These are phyloP conservation scores for Calyptommatus sinebrachiatus DNA, from an alignment of 2,113 vertebrate species.

Conservation along the genomic window DNA sequence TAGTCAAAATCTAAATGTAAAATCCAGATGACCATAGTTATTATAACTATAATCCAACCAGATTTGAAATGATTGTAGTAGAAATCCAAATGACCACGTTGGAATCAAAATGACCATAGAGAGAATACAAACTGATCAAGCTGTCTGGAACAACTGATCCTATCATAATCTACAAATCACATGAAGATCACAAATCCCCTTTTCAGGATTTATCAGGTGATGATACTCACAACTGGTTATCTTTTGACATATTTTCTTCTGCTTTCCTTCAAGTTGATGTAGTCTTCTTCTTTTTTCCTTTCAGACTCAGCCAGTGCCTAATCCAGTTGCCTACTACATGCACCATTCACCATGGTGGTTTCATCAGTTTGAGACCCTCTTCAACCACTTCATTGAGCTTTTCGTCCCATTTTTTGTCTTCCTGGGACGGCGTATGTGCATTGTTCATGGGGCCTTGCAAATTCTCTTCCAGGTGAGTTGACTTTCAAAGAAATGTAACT, in stretches of 20 bases:
- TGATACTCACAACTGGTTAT: too few species aligned
- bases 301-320: slow-evolving; percentile 94
- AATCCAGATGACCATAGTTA: too few species aligned
- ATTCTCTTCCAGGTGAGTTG: slow-evolving; percentile 89
- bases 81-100: too few species aligned
- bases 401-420: slow-evolving; percentile 85
- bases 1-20: too few species aligned
- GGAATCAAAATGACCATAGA: too few species aligned
- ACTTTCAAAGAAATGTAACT: fast-evolving
- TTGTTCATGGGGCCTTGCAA: slow-evolving; percentile 81
- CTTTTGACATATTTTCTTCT: not conserved
- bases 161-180: too few species aligned
- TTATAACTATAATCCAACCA: too few species aligned
- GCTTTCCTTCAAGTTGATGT: not conserved
- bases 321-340: slow-evolving; percentile 88
- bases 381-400: slow-evolving; percentile 91
- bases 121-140: too few species aligned
- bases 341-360: slow-evolving; percentile 88
- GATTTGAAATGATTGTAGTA: too few species aligned
- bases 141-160: too few species aligned
- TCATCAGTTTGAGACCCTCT: slow-evolving; percentile 82
- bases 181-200: too few species aligned
- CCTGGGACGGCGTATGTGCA: slow-evolving; percentile 82
- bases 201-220: too few species aligned
- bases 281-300: fast-evolving